Percentiles rank a stretch among this genome's conserved stretches.
phyloP scores from a whole-genome alignment of 1,140 invertebrate genomes.

The Sycobia sp. region DNA sequence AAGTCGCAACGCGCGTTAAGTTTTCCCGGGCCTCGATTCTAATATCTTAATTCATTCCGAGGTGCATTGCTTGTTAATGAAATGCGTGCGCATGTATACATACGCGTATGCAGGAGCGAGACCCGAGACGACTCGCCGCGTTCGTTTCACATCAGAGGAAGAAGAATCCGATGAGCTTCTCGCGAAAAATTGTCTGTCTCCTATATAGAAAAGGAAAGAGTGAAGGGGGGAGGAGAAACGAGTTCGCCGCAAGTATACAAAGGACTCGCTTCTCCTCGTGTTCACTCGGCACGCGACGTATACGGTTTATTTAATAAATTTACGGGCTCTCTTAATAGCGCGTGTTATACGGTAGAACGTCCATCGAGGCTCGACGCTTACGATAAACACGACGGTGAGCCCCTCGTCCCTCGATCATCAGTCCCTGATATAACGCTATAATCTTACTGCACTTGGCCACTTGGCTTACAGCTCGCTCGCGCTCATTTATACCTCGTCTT shows the following conservation, averaged over 20 bases:
- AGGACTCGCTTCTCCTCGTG: conserved; percentile 17
- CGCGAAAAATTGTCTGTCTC: conserved; percentile 6
- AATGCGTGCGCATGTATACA: no score
- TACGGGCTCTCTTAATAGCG: conserved; percentile 19
- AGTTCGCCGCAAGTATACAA: conserved; percentile 27
- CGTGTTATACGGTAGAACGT: conserved; percentile 1
- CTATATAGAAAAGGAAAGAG: conserved; percentile 12
- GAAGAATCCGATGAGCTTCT: not conserved
- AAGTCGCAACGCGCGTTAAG: no score
- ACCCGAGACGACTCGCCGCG: not conserved
- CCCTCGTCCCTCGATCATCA: not conserved
- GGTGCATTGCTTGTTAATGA: no score
- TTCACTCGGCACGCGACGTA: conserved; percentile 8
- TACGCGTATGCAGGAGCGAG: no score
- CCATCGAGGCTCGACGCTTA: no score
- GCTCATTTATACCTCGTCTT: not conserved
- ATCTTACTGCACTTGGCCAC: no score
- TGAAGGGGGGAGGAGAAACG: conserved; percentile 12
- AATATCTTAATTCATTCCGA: no score
- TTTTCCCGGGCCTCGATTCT: no score
- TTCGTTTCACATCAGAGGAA: conserved; percentile 3
- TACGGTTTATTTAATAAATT: conserved; percentile 29
- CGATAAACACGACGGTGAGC: no score
- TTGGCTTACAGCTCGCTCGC: not conserved
- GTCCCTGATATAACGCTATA: no score